phyloP scores from a whole-genome alignment of 2,797 vertebrate genomes.

The Rachycentron canadum region DNA sequence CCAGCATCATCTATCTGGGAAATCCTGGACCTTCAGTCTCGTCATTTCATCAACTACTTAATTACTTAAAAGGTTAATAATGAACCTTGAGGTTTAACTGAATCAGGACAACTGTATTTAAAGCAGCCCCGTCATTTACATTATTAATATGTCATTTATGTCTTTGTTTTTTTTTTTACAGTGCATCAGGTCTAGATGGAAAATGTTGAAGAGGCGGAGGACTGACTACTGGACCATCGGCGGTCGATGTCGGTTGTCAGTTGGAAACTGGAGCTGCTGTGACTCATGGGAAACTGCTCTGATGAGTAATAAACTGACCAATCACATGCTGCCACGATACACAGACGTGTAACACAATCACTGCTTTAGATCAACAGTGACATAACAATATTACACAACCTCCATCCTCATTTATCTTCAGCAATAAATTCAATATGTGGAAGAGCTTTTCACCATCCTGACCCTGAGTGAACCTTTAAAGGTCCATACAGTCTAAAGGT shows the following conservation, averaged over 20 bases:
- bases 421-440: neutral
- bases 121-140: neutral
- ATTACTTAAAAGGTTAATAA: too few species aligned
- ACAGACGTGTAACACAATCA: constrained; percentile 6
- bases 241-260: neutral
- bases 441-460: neutral
- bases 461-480: neutral
- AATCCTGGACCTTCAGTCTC: neutral
- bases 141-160: neutral
- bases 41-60: too few species aligned
- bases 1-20: too few species aligned
- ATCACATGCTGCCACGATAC: constrained; percentile 5
- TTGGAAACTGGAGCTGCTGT: neutral
- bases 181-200: neutral
- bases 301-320: neutral
- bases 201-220: too few species aligned
- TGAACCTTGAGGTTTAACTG: neutral
- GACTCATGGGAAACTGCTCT: constrained; percentile 17
- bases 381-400: constrained; percentile 25
- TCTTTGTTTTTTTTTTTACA: too few species aligned
- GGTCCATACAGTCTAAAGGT: too few species aligned
- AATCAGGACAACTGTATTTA: neutral
- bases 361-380: constrained; percentile 3
- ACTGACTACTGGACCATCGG: neutral
- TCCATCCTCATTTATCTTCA: neutral